Percentiles rank a stretch among this genome's conserved stretches.
These are phyloP conservation scores for Chloropsis hardwickii DNA, from an alignment of 2,113 vertebrate species.

Conservation along the genomic window DNA sequence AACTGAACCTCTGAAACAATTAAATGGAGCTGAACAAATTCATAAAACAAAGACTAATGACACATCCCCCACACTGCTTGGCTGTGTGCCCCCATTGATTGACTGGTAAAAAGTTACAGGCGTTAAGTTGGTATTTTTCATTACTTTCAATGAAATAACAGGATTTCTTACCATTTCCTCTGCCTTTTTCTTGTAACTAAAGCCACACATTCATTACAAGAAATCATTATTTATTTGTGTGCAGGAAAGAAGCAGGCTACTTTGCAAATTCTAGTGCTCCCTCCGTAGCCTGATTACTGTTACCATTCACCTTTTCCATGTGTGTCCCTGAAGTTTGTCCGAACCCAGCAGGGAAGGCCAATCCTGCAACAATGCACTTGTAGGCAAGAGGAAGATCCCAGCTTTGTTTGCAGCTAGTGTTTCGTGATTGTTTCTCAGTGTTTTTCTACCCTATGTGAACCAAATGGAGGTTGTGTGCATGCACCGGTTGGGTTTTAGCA, in stretches of 20 bases:
- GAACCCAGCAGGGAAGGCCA: neutral
- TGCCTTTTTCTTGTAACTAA: neutral
- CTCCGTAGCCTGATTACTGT: neutral
- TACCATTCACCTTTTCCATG: neutral
- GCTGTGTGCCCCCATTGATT: constrained; percentile 54
- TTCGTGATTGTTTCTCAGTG: neutral
- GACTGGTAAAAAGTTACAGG: constrained; percentile 7
- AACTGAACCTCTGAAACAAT: constrained; percentile 15
- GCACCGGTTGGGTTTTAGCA: neutral
- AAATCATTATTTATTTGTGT: neutral
- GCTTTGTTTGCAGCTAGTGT: neutral
- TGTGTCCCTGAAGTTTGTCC: neutral
- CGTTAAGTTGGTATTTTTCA: constrained; percentile 50
- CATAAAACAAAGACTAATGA: constrained; percentile 51
- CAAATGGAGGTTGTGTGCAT: neutral
- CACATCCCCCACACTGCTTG: constrained; percentile 22
- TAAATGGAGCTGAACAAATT: constrained; percentile 18
- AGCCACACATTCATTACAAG: neutral
- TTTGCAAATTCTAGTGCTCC: neutral
- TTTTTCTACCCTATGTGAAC: neutral
- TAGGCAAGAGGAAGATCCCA: neutral
- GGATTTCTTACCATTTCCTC: neutral
- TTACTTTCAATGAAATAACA: constrained; percentile 23
- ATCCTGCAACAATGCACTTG: neutral
- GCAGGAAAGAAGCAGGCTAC: neutral